phyloP scores from a whole-genome alignment of 1,140 invertebrate genomes.

The Drosophila bipectinata region DNA sequence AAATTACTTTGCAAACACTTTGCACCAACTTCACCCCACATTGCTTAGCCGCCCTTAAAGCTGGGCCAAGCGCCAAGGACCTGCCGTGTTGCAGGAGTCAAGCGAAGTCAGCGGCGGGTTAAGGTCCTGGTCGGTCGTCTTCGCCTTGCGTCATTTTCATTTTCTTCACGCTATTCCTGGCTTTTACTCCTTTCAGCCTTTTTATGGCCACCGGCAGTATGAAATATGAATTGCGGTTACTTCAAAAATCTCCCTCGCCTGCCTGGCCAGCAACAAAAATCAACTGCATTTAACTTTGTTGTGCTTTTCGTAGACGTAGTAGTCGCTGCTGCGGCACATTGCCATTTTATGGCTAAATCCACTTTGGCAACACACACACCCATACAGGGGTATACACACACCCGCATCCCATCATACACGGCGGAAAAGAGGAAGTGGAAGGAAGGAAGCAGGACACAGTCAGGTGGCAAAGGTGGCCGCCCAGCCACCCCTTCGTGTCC shows the following conservation, averaged over 20 bases:
- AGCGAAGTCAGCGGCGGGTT: slow-evolving; percentile 53
- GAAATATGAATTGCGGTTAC: slow-evolving; percentile 82
- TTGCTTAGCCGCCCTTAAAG: slow-evolving; percentile 21
- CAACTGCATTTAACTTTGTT: slow-evolving; percentile 80
- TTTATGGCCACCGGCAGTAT: slow-evolving; percentile 74
- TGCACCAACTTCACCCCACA: slow-evolving; percentile 49
- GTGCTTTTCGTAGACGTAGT: slow-evolving; percentile 59
- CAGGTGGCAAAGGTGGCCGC: slow-evolving; percentile 21
- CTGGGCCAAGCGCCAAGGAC: neutral
- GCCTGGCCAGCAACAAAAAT: slow-evolving; percentile 71
- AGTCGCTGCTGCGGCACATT: slow-evolving; percentile 53
- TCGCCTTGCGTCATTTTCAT: slow-evolving; percentile 67
- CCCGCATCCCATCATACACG: neutral
- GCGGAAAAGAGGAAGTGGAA: neutral
- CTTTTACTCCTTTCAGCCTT: slow-evolving; percentile 53
- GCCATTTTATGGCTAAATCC: slow-evolving; percentile 82
- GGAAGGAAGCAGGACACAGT: slow-evolving; percentile 22
- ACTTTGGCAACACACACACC: slow-evolving; percentile 61
- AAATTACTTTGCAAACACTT: slow-evolving; percentile 82
- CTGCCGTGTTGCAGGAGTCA: slow-evolving; percentile 56
- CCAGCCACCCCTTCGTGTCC: slow-evolving; percentile 16
- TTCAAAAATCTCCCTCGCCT: slow-evolving; percentile 60
- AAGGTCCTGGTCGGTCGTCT: slow-evolving; percentile 24
- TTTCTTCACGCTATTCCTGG: slow-evolving; percentile 67
- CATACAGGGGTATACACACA: slow-evolving; percentile 3